Conservation (phyloP, 2,888 invertebrate species). For the Carpatolechia fugitivella region DNA sequence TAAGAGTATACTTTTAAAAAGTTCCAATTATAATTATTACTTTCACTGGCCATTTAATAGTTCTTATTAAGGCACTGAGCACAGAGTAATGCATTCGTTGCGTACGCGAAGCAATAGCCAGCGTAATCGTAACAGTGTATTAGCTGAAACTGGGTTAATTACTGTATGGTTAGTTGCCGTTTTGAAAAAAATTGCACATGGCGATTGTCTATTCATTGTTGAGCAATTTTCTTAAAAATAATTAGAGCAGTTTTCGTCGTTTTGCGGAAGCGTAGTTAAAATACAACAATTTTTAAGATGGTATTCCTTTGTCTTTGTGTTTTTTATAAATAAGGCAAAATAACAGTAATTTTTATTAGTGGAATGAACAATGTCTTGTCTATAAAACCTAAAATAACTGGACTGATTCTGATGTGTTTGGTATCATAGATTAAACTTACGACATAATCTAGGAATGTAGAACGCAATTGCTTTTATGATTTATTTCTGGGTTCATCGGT, state of each 20-base stretch:
- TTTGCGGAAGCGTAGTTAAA: too few species aligned
- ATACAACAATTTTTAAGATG: too few species aligned
- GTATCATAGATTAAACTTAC: too few species aligned
- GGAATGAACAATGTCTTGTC: too few species aligned
- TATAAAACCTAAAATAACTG: too few species aligned
- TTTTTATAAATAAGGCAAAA: too few species aligned
- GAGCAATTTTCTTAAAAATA: neutral
- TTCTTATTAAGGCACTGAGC: neutral
- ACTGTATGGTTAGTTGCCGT: slow-evolving; percentile 14
- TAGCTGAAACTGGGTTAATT: slow-evolving; percentile 26
- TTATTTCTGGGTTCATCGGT: too few species aligned
- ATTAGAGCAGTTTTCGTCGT: neutral
- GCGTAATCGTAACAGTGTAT: slow-evolving; percentile 10
- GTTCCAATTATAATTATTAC: neutral
- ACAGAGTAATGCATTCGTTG: neutral
- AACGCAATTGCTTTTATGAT: too few species aligned
- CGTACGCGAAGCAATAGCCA: neutral
- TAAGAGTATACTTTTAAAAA: neutral
- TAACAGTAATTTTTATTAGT: too few species aligned
- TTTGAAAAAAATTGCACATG: slow-evolving; percentile 5
- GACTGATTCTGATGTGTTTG: too few species aligned
- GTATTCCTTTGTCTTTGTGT: too few species aligned
- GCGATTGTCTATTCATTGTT: slow-evolving; percentile 10
- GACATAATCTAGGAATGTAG: too few species aligned
- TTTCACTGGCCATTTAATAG: neutral